Base-by-base conservation (phyloP, 2,888 invertebrate species). In the Nineta flava region DNA sequence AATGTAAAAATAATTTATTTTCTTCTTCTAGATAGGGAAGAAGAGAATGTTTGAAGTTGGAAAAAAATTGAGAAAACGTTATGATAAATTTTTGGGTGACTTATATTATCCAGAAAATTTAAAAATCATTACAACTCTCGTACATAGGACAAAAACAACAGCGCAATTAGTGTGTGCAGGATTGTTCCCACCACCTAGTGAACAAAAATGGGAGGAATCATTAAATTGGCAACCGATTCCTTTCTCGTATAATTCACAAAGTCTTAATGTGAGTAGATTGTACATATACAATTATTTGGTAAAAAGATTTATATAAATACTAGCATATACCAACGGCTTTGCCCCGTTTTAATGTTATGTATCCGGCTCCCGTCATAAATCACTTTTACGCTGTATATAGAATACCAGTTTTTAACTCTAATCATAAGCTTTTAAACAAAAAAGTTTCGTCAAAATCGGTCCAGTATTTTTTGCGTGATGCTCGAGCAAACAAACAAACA, bases 91-190 rank as follows among this genome's bases (percentile, higher is more conserved):
- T 50, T 56, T 74, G 32, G 71, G 69, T 0, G 56, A 61, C 2
- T 51, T 62, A 13, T 72, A 70, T 54, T 59, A 53, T 1, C 60
- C 65, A 1, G 59, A 55, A 34, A 70, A 80, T 60, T 63, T 75
- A 7, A 55, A 58, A 10, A 66, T 74, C 43, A 66, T 75, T 19
- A 81, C 81, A 32, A 83, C 85, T 0, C 77, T 81, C 60, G 80
- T 72, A 59, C 79, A 81, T 48, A 71, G 86, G 46, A 86, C 87
- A 0, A 75, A 86, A 65, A 83, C 83, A 76, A 81, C 82, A 3
- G 81, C 78, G 0, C 69, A 81, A 52, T 66, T 81, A 21, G 79
- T 81, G 3, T 65, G 83, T 51, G 76, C 83, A 2, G 84, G 79
- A 0, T 60, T 87, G 17, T 87, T 76, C 61, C 81, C 79, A 3